Percentiles rank a stretch among this genome's conserved stretches.
Conservation (phyloP, 2,888 invertebrate genomes). For the Atethmia centrago region DNA sequence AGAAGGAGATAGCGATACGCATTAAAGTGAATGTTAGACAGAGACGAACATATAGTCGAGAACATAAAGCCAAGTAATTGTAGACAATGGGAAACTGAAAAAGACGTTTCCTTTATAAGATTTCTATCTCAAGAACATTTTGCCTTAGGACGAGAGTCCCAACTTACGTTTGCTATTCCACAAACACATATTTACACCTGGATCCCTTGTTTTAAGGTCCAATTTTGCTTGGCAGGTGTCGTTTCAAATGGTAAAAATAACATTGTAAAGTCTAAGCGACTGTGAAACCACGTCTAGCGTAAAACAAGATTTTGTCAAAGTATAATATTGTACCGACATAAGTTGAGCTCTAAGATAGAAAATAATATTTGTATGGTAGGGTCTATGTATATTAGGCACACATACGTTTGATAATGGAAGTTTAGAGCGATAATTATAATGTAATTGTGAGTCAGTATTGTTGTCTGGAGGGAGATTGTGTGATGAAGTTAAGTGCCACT, state of each 20-base stretch:
- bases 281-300: constrained; percentile 87
- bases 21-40: constrained; percentile 63
- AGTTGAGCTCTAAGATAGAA: constrained; percentile 63
- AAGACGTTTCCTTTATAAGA: constrained; percentile 90
- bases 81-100: constrained; percentile 89
- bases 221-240: constrained; percentile 38
- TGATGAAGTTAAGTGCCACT: constrained; percentile 26
- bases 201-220: constrained; percentile 10
- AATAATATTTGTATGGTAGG: not conserved
- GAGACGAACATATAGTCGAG: constrained; percentile 73
- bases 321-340: constrained; percentile 80
- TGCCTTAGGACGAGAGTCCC: constrained; percentile 80
- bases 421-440: constrained; percentile 48
- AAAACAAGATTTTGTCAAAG: constrained; percentile 89
- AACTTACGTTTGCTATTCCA: constrained; percentile 59
- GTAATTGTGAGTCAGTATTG: constrained; percentile 52
- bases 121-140: constrained; percentile 87
- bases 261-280: constrained; percentile 80
- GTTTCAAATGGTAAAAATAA: constrained; percentile 36
- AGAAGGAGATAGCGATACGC: constrained; percentile 71
- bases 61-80: constrained; percentile 88
- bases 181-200: constrained; percentile 43
- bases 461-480: constrained; percentile 19
- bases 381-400: constrained; percentile 23
- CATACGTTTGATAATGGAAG: constrained; percentile 56